A percentile compares a stretch with the other conserved stretches of the same genome.
Conservation (phyloP, 2,888 invertebrate genomes). For the Tetranychus piercei region DNA sequence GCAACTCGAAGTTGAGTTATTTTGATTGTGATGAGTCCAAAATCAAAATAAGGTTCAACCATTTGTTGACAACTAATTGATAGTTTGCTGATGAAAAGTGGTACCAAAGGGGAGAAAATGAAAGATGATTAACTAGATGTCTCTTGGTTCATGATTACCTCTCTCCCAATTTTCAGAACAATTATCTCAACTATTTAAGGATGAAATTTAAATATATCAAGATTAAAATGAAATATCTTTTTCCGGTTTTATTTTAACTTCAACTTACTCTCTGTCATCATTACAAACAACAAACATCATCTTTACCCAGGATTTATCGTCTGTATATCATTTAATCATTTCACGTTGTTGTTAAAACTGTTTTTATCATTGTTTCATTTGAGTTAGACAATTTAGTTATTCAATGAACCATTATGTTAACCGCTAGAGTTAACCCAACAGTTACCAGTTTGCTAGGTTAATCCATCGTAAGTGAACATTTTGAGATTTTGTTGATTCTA, state of each 20-base stretch:
- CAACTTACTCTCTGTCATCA: neutral
- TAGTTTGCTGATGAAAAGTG: neutral
- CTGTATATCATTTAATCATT: neutral
- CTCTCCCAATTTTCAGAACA: neutral
- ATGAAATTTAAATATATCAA: neutral
- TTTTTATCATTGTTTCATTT: neutral
- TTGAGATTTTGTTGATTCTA: neutral
- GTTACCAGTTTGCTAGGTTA: neutral
- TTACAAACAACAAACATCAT: neutral
- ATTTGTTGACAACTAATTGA: neutral
- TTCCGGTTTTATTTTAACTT: neutral
- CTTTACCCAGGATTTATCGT: neutral
- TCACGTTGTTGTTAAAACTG: neutral
- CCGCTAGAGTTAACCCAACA: neutral
- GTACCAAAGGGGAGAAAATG: neutral
- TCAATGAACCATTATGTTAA: neutral
- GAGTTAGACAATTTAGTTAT: neutral
- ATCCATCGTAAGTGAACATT: neutral
- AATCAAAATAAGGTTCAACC: neutral
- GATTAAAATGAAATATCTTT: neutral
- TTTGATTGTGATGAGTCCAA: neutral
- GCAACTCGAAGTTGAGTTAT: neutral
- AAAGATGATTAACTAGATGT: neutral
- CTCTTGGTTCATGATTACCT: neutral
- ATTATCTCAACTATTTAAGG: neutral